Evolutionary conservation across 2,888 invertebrate genomes (phyloP), one percentile per base, ranked within the genome.

Genomic region (Masnerella sp.): DNA sequence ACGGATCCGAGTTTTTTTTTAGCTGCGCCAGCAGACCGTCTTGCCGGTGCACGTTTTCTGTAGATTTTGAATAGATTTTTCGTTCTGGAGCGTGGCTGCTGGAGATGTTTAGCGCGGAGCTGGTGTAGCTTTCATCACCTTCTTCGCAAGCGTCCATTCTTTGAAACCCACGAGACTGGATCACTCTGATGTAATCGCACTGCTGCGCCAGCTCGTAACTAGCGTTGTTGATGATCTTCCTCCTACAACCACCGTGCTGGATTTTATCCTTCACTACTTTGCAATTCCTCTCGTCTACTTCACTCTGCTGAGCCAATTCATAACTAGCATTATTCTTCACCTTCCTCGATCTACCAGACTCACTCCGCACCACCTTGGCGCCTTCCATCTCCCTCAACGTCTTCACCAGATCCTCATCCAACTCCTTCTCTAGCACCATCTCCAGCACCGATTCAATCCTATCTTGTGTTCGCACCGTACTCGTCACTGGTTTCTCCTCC

Each of bases 1-100:
- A 87, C 78, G 79, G 78, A 86, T 84, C 86, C 86, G 86, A 87
- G 87, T 86, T 87, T 87, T 87, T 87, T 87, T 87, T 87, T 86
- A 87, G 82, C 85, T 84, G 85, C 52, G 74, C 64, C 2, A 86
- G 61, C 12, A 86, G 73, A 62, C 83, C 80, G 5, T 78, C 75
- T 28, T 73, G 74, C n/a, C 69, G 25, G 14, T 47, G 73, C 0
- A 80, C 47, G 40, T 82, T 79, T 15, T 82, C 83, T 22, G 75
- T 77, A 0, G 81, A 80, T 7, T 77, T 81, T 2, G 81, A 79
- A 51, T 81, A 81, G 1, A 72, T 61, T 18, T 54, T 61, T 4
- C 36, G 25, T 3, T 61, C 75, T 42, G 49, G 38, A 5, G 17
- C 34, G 8, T 30, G 38, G 14, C 14, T 18, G 30, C 59, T 59